Percentiles rank a stretch among this genome's conserved stretches.
Evolutionary conservation across 2,888 invertebrate genomes (phyloP).

Genomic region (Tiliacea aurago): DNA sequence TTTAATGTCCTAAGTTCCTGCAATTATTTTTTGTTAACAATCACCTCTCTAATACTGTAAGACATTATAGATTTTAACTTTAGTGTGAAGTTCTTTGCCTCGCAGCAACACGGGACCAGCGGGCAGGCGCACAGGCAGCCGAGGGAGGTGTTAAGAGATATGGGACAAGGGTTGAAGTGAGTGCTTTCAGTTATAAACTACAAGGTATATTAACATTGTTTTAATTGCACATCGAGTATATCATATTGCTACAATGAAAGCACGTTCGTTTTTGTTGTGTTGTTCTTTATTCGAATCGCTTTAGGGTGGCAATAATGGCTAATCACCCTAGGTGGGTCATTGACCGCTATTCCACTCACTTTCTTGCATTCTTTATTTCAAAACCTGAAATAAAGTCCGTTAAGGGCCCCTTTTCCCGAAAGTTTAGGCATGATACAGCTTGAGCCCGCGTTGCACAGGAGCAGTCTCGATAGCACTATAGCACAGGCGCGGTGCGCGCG

Average conservation of each 20-base stretch:
- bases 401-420: too few species aligned
- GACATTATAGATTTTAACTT: constrained; percentile 53
- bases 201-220: neutral
- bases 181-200: constrained; percentile 73
- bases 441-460: too few species aligned
- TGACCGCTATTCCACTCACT: too few species aligned
- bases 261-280: neutral
- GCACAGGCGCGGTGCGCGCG: too few species aligned
- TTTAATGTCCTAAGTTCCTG: constrained; percentile 23
- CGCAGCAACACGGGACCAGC: constrained; percentile 93
- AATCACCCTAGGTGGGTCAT: too few species aligned
- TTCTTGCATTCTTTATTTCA: too few species aligned
- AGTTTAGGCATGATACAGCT: too few species aligned
- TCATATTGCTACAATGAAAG: neutral
- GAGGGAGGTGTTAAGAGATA: constrained; percentile 96
- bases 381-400: too few species aligned
- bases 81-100: constrained; percentile 53
- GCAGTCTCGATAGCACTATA: too few species aligned
- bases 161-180: constrained; percentile 98
- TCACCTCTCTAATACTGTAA: constrained; percentile 7
- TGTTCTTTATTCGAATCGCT: neutral
- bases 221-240: neutral
- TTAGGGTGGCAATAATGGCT: too few species aligned
- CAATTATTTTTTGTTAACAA: constrained; percentile 29
- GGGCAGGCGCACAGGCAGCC: constrained; percentile 95